Conservation (phyloP, 2,113 vertebrate genomes). For the Saguinus midas region DNA sequence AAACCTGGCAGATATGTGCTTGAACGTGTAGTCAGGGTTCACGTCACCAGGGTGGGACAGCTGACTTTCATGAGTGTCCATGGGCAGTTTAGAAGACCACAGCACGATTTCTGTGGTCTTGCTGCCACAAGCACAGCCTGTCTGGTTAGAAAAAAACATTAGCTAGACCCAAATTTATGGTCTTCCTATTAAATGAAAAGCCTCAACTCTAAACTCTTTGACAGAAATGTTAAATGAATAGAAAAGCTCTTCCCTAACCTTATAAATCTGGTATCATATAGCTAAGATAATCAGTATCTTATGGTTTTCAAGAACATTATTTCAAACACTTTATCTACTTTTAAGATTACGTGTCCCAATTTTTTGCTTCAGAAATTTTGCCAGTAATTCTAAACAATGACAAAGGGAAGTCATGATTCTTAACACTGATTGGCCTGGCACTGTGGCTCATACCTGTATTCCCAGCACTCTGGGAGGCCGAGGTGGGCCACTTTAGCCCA, state of each 20-base stretch:
- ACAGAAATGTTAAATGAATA: neutral
- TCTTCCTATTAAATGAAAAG: neutral
- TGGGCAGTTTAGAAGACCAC: neutral
- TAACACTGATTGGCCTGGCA: neutral
- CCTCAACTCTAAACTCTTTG: neutral
- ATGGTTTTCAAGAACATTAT: neutral
- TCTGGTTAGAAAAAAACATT: neutral
- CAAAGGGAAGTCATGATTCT: neutral
- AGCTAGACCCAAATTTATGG: neutral
- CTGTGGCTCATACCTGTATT: neutral
- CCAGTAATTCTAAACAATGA: neutral
- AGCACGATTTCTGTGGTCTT: neutral
- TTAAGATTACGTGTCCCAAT: neutral
- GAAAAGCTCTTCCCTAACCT: neutral
- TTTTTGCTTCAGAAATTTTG: constrained; percentile 7
- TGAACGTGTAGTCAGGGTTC: neutral
- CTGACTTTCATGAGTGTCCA: neutral
- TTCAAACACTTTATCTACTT: neutral
- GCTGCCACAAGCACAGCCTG: neutral
- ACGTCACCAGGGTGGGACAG: neutral
- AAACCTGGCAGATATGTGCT: neutral
- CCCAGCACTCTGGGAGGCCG: neutral
- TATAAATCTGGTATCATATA: neutral
- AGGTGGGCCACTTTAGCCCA: neutral
- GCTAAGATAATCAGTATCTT: neutral